Evolutionary conservation across 2,888 invertebrate genomes (phyloP), one percentile per base, ranked within the genome.

Genomic region (Eudasyphora cyanicolor): DNA sequence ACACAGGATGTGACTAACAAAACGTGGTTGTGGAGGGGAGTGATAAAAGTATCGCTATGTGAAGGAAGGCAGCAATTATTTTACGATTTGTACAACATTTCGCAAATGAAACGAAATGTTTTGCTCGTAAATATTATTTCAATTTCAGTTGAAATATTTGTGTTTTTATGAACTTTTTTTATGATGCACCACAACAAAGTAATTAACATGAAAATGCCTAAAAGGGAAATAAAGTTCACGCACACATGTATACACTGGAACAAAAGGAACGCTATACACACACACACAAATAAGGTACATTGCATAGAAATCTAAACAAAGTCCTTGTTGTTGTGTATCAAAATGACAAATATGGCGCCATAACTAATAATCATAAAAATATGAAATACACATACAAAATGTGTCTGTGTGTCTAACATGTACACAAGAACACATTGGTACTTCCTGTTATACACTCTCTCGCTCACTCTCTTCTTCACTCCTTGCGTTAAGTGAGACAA

Each of bases 291-390:
- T n/a, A n/a, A n/a, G n/a, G 14, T 10, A 57, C 27, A n/a, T 27
- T n/a, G 10, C 29, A 32, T 14, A 29, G 0, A 60, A 60, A 29
- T 60, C 60, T 29, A 60, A 57, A 57, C 24, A 60, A 60, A 60
- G 17, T 54, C 8, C 10, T 54, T 57, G 27, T 57, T 57, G 42
- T 29, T 29, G 35, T 32, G 42, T 69, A 49, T 74, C 32, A 70
- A 77, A 77, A 83, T 74, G 70, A 83, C 77, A 51, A 83, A 83
- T 83, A 73, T 83, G 77, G 80, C 83, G 83, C 83, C 80, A 78
- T 75, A 71, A 75, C 75, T 83, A 83, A 83, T 83, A 77, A 80
- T 78, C 57, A 83, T 80, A 83, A 83, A n/a, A 64, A 79, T 42
- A 35, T 27, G 54, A 45, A 69, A 73, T 3, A 24, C 10, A 21